phyloP scores from a whole-genome alignment of 1,140 invertebrate genomes.

The Papilio machaon region DNA sequence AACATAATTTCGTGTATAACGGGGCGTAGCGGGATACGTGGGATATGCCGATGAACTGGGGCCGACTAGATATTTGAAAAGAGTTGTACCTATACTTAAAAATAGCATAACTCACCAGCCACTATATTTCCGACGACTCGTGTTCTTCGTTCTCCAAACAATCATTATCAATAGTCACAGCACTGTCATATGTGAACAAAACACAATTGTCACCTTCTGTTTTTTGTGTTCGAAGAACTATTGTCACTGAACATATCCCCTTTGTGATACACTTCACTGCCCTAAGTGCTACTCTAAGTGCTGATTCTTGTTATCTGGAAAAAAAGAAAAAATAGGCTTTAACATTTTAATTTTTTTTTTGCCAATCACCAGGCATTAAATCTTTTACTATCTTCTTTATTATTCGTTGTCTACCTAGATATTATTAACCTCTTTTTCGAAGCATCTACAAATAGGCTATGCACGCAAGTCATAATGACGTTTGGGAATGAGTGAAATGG shows the following conservation, averaged over 20 bases:
- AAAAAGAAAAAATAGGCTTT: conserved; percentile 36
- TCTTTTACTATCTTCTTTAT: background rate
- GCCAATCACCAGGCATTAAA: background rate
- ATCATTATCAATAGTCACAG: conserved; percentile 60
- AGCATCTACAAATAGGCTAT: too few relatives aligned
- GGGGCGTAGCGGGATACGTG: too few relatives aligned
- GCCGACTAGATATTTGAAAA: too few relatives aligned
- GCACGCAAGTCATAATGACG: too few relatives aligned
- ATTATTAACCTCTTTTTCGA: too few relatives aligned
- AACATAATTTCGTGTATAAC: too few relatives aligned
- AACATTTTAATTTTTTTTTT: background rate
- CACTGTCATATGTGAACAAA: conserved; percentile 59
- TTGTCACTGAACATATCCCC: conserved; percentile 64
- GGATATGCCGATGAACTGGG: too few relatives aligned
- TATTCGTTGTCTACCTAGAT: too few relatives aligned
- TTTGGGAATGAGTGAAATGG: too few relatives aligned
- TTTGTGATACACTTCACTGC: conserved; percentile 52
- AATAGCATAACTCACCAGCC: conserved; percentile 58
- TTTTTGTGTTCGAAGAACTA: conserved; percentile 40
- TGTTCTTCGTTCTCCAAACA: conserved; percentile 66
- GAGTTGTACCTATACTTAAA: background rate
- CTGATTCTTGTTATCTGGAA: conserved; percentile 45
- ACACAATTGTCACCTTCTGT: conserved; percentile 71
- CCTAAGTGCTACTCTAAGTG: conserved; percentile 29
- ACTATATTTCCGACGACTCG: conserved; percentile 71